Base-by-base conservation (phyloP, 2,113 vertebrate genomes). In the Amazona vittata region DNA sequence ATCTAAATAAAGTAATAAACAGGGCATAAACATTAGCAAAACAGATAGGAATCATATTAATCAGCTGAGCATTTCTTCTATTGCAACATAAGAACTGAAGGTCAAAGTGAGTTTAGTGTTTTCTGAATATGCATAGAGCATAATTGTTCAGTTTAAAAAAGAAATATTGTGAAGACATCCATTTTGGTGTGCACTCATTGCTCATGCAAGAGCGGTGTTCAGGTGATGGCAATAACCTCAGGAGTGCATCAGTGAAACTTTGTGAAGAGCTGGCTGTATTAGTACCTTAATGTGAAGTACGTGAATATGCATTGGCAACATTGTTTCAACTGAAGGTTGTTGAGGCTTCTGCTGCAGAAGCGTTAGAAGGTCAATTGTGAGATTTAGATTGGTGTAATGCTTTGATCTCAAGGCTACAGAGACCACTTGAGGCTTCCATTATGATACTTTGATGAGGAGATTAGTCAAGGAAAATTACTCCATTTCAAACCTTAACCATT, bases 401-500 rank as follows among this genome's bases (percentile, higher is more conserved):
- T 78, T 76, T 67, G 53, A 83, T 57, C 78, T 89, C 70, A 64
- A 74, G 70, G 29, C 69, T 86, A 60, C 31, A 69, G 84, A 91
- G 70, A 85, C 77, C 53, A 80, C 87, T 95, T 85, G 52, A 89
- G 29, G 33, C 74, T 86, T 68, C 75, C 31, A 49, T 87, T 84
- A 86, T 55, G 65, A 22, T 44, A 31, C 22, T 94, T 71, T 73
- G 70, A 93, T 93, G 69, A 95, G 86, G 62, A 63, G 60, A 93
- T 95, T 93, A 93, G 50, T 49, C n/a, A 83, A 77, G 53, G 78
- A 89, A 93, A 92, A 91, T 43, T 43, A 74, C 70, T 92, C 93
- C 19, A 52, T 80, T 91, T 95, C 57, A 83, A 82, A 76, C 39
- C 50, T 85, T 62, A 84, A 49, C 60, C 52, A 70, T 89, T 84